phyloP scores from a whole-genome alignment of 1,140 invertebrate genomes.

The Danaus plexippus region DNA sequence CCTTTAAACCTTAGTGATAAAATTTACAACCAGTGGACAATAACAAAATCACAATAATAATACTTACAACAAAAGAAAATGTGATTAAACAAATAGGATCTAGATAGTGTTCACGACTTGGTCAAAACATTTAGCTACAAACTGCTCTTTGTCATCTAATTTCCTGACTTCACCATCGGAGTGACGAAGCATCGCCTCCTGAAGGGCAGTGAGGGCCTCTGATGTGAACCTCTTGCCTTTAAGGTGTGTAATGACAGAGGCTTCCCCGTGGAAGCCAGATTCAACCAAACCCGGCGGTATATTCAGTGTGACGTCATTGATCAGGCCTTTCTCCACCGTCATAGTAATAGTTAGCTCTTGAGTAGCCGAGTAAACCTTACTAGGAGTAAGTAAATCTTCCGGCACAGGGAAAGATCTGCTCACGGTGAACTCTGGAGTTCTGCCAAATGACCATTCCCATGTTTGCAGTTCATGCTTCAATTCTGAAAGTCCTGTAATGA shows the following conservation, averaged over 20 bases:
- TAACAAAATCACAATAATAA: conserved; percentile 15
- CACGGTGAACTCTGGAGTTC: conserved; percentile 87
- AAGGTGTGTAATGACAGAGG: conserved; percentile 65
- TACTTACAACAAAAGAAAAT: conserved; percentile 16
- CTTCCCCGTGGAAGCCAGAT: conserved; percentile 67
- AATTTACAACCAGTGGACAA: conserved; percentile 26
- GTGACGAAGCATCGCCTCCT: conserved; percentile 64
- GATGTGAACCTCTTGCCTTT: conserved; percentile 68
- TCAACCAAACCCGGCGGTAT: conserved; percentile 65
- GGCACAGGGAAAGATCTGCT: conserved; percentile 65
- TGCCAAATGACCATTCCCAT: conserved; percentile 93
- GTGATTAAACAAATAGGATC: conserved; percentile 1
- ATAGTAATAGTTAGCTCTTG: conserved; percentile 66
- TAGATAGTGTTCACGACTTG: conserved; percentile 69
- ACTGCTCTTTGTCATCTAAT: conserved; percentile 67
- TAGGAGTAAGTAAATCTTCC: conserved; percentile 47
- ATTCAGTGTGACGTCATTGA: conserved; percentile 62
- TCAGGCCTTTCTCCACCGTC: conserved; percentile 66
- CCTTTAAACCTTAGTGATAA: conserved; percentile 25
- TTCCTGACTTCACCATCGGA: conserved; percentile 44
- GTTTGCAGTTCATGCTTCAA: conserved; percentile 78
- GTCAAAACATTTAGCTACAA: conserved; percentile 69
- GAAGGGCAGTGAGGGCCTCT: conserved; percentile 57
- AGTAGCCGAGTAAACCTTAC: conserved; percentile 50
- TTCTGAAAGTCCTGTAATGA: conserved; percentile 74